phyloP scores from a whole-genome alignment of 2,113 vertebrate species.

The Channa maculata region DNA sequence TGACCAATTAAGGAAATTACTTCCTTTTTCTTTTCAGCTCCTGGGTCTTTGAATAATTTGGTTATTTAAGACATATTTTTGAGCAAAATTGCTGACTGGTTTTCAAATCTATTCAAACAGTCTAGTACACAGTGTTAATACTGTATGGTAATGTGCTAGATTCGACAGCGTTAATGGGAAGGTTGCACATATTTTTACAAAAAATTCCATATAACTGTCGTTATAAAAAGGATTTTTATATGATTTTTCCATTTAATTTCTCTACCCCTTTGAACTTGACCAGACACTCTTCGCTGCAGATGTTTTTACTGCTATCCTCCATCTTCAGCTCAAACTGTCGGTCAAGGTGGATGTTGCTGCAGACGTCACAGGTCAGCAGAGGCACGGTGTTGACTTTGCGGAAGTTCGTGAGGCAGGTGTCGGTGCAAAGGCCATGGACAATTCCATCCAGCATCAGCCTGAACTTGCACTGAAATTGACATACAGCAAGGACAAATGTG shows the following conservation, averaged over 20 bases:
- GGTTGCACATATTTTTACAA: too few relatives aligned
- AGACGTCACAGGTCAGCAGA: conserved; percentile 12
- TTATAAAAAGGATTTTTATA: too few relatives aligned
- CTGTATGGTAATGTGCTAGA: too few relatives aligned
- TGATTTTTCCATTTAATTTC: neutral
- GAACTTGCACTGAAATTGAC: conserved; percentile 28
- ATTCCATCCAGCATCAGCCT: neutral
- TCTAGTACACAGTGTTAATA: too few relatives aligned
- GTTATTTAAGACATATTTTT: too few relatives aligned
- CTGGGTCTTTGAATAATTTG: too few relatives aligned
- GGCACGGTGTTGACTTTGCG: neutral
- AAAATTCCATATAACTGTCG: too few relatives aligned
- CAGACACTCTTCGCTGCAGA: conserved; percentile 59
- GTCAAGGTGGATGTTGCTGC: neutral
- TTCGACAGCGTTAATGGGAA: too few relatives aligned
- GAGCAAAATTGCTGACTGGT: too few relatives aligned
- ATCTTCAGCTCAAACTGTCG: neutral
- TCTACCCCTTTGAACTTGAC: conserved; percentile 57
- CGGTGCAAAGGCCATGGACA: conserved; percentile 29
- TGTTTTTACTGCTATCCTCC: conserved; percentile 6
- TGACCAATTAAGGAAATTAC: too few relatives aligned
- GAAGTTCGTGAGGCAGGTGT: conserved; percentile 27
- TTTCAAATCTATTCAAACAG: too few relatives aligned
- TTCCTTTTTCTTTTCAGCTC: too few relatives aligned
- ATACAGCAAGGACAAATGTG: neutral